A percentile compares a stretch with the other conserved stretches of the same genome.
phyloP scores from a whole-genome alignment of 2,888 invertebrate genomes.

The Ariolimax columbianus region DNA sequence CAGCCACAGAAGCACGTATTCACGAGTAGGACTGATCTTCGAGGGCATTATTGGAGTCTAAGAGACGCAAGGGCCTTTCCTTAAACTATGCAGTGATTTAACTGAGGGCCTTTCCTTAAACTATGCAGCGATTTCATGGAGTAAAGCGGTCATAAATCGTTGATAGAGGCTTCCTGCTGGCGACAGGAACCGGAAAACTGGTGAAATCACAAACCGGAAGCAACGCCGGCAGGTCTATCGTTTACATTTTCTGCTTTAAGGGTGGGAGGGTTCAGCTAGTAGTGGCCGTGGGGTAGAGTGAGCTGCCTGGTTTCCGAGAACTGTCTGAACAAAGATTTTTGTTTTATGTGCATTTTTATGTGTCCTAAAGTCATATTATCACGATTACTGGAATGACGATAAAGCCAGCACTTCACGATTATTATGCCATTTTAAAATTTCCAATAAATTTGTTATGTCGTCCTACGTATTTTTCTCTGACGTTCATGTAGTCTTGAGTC shows the following conservation, averaged over 20 bases:
- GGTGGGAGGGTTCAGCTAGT: background rate
- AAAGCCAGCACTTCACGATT: too few species aligned
- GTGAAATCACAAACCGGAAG: conserved; percentile 37
- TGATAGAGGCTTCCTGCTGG: conserved; percentile 34
- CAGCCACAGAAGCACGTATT: too few species aligned
- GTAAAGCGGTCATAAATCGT: conserved; percentile 31
- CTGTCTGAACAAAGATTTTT: background rate
- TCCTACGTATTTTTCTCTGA: too few species aligned
- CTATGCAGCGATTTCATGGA: conserved; percentile 27
- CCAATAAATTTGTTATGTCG: too few species aligned
- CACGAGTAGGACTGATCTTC: too few species aligned
- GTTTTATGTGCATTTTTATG: background rate
- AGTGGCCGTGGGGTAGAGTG: background rate
- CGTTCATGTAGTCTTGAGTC: too few species aligned
- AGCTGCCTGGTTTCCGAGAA: background rate
- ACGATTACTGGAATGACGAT: too few species aligned
- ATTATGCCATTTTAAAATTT: too few species aligned
- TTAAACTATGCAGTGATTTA: conserved; percentile 26
- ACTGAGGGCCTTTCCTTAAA: background rate
- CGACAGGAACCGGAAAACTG: conserved; percentile 33
- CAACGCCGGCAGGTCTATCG: conserved; percentile 27
- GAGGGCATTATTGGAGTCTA: too few species aligned
- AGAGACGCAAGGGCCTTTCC: background rate
- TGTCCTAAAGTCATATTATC: too few species aligned
- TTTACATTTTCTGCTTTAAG: conserved; percentile 17